Evolutionary conservation across 2,113 vertebrate species (phyloP), one percentile per base, ranked within the genome.

Genomic region (Syngnathus scovelli): DNA sequence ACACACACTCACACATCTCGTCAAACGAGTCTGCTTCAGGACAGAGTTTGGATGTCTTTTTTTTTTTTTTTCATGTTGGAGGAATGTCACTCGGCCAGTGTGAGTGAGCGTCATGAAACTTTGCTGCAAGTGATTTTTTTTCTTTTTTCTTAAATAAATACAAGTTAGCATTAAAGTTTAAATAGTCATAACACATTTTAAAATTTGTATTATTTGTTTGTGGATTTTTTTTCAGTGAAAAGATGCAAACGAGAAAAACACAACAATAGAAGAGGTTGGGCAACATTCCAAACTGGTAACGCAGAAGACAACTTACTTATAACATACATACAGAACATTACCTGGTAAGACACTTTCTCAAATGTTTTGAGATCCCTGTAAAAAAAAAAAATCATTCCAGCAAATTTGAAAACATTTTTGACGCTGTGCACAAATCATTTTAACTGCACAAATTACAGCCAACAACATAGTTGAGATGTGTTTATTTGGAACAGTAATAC

Each of bases 401-500:
- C 27, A 27, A 27, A 27, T 27, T 27, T 27, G 1, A 27, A 27
- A 27, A 27, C 27, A 27, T 18, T 49, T 49, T 49, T 51, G 49
- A 51, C 19, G 21, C 19, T 51, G 7, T 21, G 19, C 2, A 21
- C 7, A n/a, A n/a, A 51, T 49, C 1, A 49, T 9, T 51, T 51
- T 21, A 51, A 51, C 49, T n/a, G 19, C 49, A 51, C 41, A 72
- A 15, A 76, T 44, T 18, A 70, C 21, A 63, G 49, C 5, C 46
- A 39, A 67, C 59, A 41, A 64, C 49, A 8, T 33, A 61, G 33
- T 92, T 84, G 90, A 89, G 92, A 93, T 88, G 91, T 94, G 95
- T 98, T 98, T 98, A 98, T 97, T 98, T 90, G 89, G 92, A 95
- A 96, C 93, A 94, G 91, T 95, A 95, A 93, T 96, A 98, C 95